These are phyloP conservation scores for Motacilla tschutschensis DNA, from an alignment of 2,113 vertebrate genomes.

Conservation along the genomic window DNA sequence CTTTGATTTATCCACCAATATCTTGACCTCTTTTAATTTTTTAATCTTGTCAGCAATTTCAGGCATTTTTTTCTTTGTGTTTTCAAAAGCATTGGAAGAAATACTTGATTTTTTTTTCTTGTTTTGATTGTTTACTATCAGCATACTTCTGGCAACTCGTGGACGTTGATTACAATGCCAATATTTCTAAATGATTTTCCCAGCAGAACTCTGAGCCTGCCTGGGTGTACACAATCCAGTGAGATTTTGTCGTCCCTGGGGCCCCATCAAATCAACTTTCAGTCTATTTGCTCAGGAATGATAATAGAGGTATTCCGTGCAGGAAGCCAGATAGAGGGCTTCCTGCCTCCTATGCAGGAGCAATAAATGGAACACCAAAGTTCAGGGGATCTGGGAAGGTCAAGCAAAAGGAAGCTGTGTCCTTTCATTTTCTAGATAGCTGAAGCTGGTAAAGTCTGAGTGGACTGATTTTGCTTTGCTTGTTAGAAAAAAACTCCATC, in stretches of 20 bases:
- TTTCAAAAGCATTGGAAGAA: background rate
- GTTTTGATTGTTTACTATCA: background rate
- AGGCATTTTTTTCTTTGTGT: background rate
- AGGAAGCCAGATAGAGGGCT: constrained; percentile 12
- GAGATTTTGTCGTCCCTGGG: background rate
- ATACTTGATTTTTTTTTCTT: background rate
- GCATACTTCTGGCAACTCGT: background rate
- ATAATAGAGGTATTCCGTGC: background rate
- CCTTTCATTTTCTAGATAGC: background rate
- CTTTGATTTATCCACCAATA: background rate
- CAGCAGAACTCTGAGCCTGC: background rate
- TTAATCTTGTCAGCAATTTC: background rate
- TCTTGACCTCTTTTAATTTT: background rate
- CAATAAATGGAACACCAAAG: background rate
- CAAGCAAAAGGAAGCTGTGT: background rate
- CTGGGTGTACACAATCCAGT: background rate
- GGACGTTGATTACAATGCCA: background rate
- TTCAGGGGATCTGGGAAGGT: background rate
- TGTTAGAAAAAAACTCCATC: background rate
- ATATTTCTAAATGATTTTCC: background rate
- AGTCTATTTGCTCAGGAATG: background rate
- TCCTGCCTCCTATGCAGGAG: background rate
- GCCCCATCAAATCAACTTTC: background rate
- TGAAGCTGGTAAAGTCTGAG: background rate
- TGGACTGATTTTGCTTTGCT: background rate